phyloP scores from a whole-genome alignment of 1,140 invertebrate genomes.

The Platyscapa corneri region DNA sequence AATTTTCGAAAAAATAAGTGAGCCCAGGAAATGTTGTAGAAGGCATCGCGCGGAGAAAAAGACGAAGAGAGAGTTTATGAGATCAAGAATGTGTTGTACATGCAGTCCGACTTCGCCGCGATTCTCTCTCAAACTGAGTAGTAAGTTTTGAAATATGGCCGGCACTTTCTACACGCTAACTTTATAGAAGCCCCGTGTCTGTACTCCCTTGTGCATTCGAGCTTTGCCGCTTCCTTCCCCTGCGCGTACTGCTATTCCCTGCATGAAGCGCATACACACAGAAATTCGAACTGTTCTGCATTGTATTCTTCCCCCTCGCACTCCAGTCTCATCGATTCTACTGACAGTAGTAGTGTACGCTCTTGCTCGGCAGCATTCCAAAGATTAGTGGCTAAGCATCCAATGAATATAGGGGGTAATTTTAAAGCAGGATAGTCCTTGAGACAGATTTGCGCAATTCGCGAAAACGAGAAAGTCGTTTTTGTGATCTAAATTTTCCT shows the following conservation, averaged over 20 bases:
- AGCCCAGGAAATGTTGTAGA: background rate
- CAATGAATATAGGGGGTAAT: background rate
- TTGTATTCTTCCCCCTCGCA: background rate
- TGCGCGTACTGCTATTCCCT: background rate
- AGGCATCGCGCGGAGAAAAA: no score
- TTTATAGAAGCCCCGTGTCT: slow-evolving; percentile 5
- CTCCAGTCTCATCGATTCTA: background rate
- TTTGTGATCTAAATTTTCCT: no score
- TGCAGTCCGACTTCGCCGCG: slow-evolving; percentile 50
- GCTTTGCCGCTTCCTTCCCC: background rate
- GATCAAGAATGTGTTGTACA: no score
- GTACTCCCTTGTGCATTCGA: background rate
- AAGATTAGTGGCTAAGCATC: background rate
- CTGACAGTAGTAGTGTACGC: background rate
- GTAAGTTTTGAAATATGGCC: slow-evolving; percentile 64
- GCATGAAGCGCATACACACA: background rate
- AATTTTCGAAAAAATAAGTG: background rate
- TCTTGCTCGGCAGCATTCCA: slow-evolving; percentile 4
- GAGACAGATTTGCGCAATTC: background rate
- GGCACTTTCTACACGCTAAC: slow-evolving; percentile 26
- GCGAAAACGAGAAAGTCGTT: no score
- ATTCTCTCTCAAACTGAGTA: slow-evolving; percentile 54
- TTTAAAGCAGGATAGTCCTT: background rate
- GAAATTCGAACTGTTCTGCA: slow-evolving; percentile 29
- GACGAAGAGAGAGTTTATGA: no score